Base-by-base conservation (phyloP, 2,888 invertebrate genomes). In the Zygogramma bicolorata region DNA sequence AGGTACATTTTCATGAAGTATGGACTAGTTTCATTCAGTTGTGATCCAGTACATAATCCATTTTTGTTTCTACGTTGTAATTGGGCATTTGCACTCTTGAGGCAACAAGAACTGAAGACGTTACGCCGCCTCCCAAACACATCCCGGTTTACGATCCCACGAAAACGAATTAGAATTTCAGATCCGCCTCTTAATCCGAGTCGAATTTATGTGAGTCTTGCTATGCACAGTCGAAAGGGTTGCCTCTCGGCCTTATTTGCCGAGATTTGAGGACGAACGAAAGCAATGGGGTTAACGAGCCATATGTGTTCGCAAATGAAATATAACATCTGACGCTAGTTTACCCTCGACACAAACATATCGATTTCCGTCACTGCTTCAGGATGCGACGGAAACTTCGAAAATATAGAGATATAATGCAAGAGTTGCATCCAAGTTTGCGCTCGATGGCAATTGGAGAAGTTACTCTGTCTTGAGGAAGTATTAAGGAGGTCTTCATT, bases 251-350 rank as follows among this genome's bases (percentile, higher is more conserved):
- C 40, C 7, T 46, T 46, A 46, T 46, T 46, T 46, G 13, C 53
- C 53, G 27, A 53, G 53, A 53, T 53, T 27, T n/a, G 27, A 25
- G 53, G 6, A 53, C 25, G 3, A 22, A 42, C 15, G 6, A 6
- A 6, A 42, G 46, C 46, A 22, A 46, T 3, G 53, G 27, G 53
- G 25, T 25, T 53, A 53, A 53, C 53, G 53, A 53, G 27, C 27
- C 25, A n/a, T 5, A 53, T 53, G 53, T 53, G 25, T 53, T 53
- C 53, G 13, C 25, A 27, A 53, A 53, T 53, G 53, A 53, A 53
- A 53, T 27, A 25, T 27, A 53, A 53, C 53, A 27, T 53, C 53
- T 53, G 27, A 53, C 22, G 53, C 25, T 53, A 49, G 25, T 25
- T 53, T 7, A 27, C 6, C 53, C 53, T 53, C 53, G 53, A 53